A percentile compares a stretch with the other conserved stretches of the same genome.
These are phyloP conservation scores for Tinamus major DNA, from an alignment of 2,797 vertebrate genomes.

Conservation along the genomic window DNA sequence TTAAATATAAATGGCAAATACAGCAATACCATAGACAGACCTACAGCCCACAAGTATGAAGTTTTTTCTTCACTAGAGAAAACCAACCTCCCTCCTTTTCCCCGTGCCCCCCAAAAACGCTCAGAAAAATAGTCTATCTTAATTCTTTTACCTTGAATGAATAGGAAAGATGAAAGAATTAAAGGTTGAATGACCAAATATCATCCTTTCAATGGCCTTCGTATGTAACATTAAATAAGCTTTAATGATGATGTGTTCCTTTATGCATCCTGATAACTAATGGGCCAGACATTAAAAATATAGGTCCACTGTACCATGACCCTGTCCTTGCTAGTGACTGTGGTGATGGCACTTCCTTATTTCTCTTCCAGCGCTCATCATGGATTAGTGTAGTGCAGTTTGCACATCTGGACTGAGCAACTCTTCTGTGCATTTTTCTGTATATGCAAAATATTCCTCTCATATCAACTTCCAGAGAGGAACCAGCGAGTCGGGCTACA, in stretches of 20 bases:
- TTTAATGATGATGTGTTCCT: neutral
- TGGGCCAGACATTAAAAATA: neutral
- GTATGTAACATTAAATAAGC: neutral
- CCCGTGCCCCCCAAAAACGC: neutral
- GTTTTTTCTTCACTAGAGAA: neutral
- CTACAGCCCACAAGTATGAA: neutral
- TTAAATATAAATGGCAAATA: neutral
- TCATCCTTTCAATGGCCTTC: neutral
- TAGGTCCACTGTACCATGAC: neutral
- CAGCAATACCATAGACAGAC: neutral
- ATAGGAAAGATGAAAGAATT: neutral
- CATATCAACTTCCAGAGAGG: neutral
- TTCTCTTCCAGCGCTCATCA: neutral
- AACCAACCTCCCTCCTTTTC: neutral
- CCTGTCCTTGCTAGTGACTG: neutral
- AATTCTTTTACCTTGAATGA: neutral
- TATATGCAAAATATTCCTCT: neutral
- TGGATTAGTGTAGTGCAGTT: neutral
- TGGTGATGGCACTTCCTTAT: neutral
- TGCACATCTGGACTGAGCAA: neutral
- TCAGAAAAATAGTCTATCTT: neutral
- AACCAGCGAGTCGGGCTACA: neutral
- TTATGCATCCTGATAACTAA: neutral
- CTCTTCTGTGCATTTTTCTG: neutral
- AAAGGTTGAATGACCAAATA: neutral